Conservation (phyloP, 2,888 invertebrate species). For the Cordylochernes scorpioides region DNA sequence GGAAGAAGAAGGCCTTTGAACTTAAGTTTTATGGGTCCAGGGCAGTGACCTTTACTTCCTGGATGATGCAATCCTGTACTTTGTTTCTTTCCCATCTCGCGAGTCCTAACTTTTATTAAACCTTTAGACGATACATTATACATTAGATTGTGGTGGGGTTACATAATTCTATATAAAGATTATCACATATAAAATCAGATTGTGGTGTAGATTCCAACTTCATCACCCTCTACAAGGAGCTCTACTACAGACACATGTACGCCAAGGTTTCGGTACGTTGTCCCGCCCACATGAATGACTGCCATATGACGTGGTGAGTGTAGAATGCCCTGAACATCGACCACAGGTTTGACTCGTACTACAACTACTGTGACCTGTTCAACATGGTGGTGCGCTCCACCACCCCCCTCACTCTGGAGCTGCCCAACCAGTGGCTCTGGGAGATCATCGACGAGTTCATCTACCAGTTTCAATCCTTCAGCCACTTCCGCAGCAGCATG, state of each 20-base stretch:
- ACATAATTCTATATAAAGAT: too few relatives aligned
- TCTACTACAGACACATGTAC: conserved; percentile 90
- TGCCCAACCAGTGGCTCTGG: conserved; percentile 98
- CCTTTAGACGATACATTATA: too few relatives aligned
- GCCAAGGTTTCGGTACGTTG: conserved; percentile 39
- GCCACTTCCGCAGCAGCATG: background rate
- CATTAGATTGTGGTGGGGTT: too few relatives aligned
- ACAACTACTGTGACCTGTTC: conserved; percentile 91
- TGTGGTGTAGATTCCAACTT: conserved; percentile 51
- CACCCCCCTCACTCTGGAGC: conserved; percentile 58
- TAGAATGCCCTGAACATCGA: conserved; percentile 62
- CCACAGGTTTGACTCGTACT: conserved; percentile 80
- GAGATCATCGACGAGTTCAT: conserved; percentile 98
- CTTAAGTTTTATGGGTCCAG: too few relatives aligned
- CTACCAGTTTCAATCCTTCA: conserved; percentile 37
- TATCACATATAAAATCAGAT: too few relatives aligned
- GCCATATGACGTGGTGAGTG: conserved; percentile 3
- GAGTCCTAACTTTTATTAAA: too few relatives aligned
- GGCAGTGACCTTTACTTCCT: too few relatives aligned
- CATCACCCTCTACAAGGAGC: conserved; percentile 80
- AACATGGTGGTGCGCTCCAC: conserved; percentile 83
- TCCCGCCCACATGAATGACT: background rate
- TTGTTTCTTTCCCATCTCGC: too few relatives aligned
- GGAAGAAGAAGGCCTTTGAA: too few relatives aligned
- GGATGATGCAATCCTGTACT: too few relatives aligned